Conservation (phyloP, 2,113 vertebrate species). For the Ranitomeya variabilis region DNA sequence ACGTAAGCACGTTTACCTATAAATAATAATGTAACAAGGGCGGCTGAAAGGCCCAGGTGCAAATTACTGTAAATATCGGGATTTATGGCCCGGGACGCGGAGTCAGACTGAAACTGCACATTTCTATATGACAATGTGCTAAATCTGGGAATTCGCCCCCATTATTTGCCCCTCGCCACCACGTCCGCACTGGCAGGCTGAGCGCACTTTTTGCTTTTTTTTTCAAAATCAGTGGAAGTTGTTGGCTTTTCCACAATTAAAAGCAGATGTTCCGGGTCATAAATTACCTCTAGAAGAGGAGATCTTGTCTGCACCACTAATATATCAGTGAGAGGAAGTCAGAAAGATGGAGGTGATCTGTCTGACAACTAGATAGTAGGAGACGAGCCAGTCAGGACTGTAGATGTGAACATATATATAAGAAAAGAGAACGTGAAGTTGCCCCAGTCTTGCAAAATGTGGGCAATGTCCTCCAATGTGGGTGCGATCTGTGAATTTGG, state of each 20-base stretch:
- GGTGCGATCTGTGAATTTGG: neutral
- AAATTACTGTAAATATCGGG: neutral
- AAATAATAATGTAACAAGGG: neutral
- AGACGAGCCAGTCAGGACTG: neutral
- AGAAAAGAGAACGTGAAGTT: too few species aligned
- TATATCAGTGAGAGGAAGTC: slow-evolving; percentile 25
- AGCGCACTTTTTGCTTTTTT: neutral
- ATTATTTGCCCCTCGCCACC: slow-evolving; percentile 6
- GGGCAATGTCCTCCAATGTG: too few species aligned
- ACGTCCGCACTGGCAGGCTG: neutral
- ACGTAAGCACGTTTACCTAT: slow-evolving; percentile 1
- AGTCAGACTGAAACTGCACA: neutral
- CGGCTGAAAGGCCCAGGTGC: slow-evolving; percentile 12
- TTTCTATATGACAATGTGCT: slow-evolving; percentile 1
- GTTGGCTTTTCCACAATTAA: neutral
- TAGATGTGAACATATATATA: too few species aligned
- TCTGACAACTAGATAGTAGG: neutral
- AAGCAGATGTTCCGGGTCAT: slow-evolving; percentile 24
- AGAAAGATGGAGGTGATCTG: neutral
- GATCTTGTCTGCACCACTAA: slow-evolving; percentile 8
- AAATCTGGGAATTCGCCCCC: neutral
- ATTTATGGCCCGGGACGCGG: neutral
- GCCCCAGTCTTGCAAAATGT: too few species aligned
- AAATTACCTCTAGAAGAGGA: slow-evolving; percentile 27
- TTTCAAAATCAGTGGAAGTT: neutral